A percentile compares a stretch with the other conserved stretches of the same genome.
These are phyloP conservation scores for Sebastes oblongus DNA, from an alignment of 2,797 vertebrate species.

Conservation along the genomic window DNA sequence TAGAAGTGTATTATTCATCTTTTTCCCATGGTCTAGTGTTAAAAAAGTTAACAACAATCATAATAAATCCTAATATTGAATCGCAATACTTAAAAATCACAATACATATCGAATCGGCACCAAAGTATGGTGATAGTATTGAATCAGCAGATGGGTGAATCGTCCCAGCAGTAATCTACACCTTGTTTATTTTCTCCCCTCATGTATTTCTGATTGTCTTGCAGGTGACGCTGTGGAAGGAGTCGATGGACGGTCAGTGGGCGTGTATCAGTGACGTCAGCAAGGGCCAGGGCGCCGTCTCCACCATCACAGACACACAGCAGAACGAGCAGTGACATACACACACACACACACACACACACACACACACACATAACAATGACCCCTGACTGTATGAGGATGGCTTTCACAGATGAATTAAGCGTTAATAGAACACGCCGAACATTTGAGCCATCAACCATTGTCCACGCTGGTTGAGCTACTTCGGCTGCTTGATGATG, in stretches of 20 bases:
- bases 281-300: constrained; percentile 94
- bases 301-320: constrained; percentile 90
- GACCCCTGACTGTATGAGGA: neutral
- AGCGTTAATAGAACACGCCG: neutral
- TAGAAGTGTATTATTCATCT: accelerated
- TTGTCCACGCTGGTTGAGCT: neutral
- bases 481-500: neutral
- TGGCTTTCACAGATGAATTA: neutral
- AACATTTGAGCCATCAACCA: constrained; percentile 9
- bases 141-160: too few relatives aligned
- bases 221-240: constrained; percentile 97
- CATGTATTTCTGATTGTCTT: neutral
- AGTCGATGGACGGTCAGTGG: constrained; percentile 95
- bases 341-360: neutral
- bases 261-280: constrained; percentile 97
- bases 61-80: too few relatives aligned
- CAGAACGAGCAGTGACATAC: constrained; percentile 91
- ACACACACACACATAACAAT: constrained; percentile 45
- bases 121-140: too few relatives aligned
- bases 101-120: too few relatives aligned
- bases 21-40: too few relatives aligned
- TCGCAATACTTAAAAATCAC: too few relatives aligned
- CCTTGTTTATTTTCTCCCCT: neutral
- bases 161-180: too few relatives aligned
- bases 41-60: too few relatives aligned